Percentiles rank a stretch among this genome's conserved stretches.
phyloP scores from a whole-genome alignment of 2,797 vertebrate species.

The Trachops cirrhosus region DNA sequence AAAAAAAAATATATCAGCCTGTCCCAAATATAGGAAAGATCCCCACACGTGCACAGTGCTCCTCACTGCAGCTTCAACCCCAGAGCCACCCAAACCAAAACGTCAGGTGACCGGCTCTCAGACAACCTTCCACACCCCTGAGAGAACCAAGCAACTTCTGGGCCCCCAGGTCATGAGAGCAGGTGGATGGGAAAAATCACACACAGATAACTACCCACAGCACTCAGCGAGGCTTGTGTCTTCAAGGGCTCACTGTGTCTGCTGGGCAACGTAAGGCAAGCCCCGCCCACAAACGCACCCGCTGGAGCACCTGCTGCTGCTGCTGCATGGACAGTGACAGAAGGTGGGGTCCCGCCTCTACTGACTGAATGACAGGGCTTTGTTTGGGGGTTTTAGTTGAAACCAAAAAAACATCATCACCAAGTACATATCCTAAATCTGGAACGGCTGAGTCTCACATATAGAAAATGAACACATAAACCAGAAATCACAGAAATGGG shows the following conservation, averaged over 20 bases:
- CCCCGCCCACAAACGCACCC: not conserved
- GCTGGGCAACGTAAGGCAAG: not conserved
- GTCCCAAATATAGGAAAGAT: conserved; percentile 22
- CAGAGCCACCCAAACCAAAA: not conserved
- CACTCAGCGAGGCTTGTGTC: not conserved
- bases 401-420: not conserved
- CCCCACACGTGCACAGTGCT: not conserved
- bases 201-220: not conserved
- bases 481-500: not conserved
- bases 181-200: not conserved
- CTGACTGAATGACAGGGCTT: not conserved
- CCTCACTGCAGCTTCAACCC: not conserved
- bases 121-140: not conserved
- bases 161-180: rapidly evolving
- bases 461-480: not conserved
- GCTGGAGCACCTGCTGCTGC: rapidly evolving
- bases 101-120: not conserved
- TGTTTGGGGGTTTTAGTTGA: not conserved
- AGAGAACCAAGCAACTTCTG: not conserved
- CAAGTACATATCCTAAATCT: no score
- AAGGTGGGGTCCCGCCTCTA: not conserved
- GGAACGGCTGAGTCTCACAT: not conserved
- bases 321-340: rapidly evolving
- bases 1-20: conserved; percentile 39
- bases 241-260: not conserved